Evolutionary conservation across 2,113 vertebrate species (phyloP), one percentile per base, ranked within the genome.

Genomic region (Dromiciops gliroides): DNA sequence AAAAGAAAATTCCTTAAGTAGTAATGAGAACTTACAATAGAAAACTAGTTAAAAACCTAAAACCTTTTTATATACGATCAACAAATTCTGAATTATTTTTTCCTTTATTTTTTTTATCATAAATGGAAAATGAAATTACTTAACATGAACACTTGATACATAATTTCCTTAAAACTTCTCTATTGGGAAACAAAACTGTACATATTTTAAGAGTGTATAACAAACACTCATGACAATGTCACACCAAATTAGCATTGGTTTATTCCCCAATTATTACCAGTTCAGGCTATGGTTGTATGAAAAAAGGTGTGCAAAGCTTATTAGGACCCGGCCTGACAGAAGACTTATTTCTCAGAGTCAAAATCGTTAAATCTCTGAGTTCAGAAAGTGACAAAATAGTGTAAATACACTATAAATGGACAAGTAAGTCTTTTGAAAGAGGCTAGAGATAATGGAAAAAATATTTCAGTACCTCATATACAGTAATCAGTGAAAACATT

Each of bases 61-160:
- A 96, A 91, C 95, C 92, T 97, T 90, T 90, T 97, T 96, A 97
- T 95, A 95, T 94, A 97, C 95, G 50, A 96, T 97, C 92, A 97
- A 94, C 52, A 95, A 96, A 97, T 93, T 93, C 90, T 96, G 89
- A 95, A 50, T 90, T 48, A 24, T 91, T 94, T 96, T 93, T 94
- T 89, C 92, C 94, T 97, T 97, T 98, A 97, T 96, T 83, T 83
- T 75, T 67, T 97, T 95, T 96, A 93, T 90, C 56, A 93, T 96
- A 97, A 91, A 10, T 96, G 37, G 94, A 97, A 95, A 97, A 92
- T 91, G 50, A 94, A 95, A 97, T 89, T 92, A 95, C 48, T 97
- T 91, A 93, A 96, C 93, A 97, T 89, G 91, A 97, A 94, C 94
- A 97, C 28, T 91, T 93, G n/a, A 93, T 94, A 97, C 90, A 96